Evolutionary conservation across 2,888 invertebrate species (phyloP).

Genomic region (Petrophora chlorosata): DNA sequence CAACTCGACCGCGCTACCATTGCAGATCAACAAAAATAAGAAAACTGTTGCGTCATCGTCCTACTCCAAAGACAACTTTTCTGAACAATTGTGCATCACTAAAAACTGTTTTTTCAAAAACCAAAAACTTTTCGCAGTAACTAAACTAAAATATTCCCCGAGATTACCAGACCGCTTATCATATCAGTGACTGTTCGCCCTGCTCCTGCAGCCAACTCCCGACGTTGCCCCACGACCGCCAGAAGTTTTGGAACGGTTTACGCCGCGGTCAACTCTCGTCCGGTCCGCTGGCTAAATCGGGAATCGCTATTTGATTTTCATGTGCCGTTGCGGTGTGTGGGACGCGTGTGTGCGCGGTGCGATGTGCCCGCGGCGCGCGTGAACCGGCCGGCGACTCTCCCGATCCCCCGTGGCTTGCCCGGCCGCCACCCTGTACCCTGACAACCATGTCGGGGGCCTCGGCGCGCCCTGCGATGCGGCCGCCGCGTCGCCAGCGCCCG

Average conservation of each 20-base stretch:
- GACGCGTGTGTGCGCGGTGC: constrained; percentile 79
- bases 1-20: constrained; percentile 54
- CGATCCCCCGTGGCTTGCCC: constrained; percentile 90
- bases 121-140: constrained; percentile 37
- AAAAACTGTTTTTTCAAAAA: constrained; percentile 33
- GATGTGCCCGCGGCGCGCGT: constrained; percentile 82
- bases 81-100: constrained; percentile 44
- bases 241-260: constrained; percentile 51
- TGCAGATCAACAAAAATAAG: constrained; percentile 52
- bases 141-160: constrained; percentile 43
- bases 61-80: constrained; percentile 41
- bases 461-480: constrained; percentile 88
- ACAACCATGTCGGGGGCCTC: constrained; percentile 88
- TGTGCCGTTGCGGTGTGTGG: constrained; percentile 77
- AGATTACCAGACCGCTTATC: constrained; percentile 54
- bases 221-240: constrained; percentile 14
- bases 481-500: constrained; percentile 90
- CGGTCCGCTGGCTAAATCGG: constrained; percentile 78
- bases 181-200: constrained; percentile 68
- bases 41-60: constrained; percentile 59
- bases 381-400: constrained; percentile 74
- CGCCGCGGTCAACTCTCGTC: constrained; percentile 64
- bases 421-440: constrained; percentile 92
- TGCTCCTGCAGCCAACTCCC: constrained; percentile 36
- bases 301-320: constrained; percentile 81